Evolutionary conservation across 1,140 invertebrate species (phyloP), one percentile per base, ranked within the genome.

Genomic region (Zaprionus gabonicus): DNA sequence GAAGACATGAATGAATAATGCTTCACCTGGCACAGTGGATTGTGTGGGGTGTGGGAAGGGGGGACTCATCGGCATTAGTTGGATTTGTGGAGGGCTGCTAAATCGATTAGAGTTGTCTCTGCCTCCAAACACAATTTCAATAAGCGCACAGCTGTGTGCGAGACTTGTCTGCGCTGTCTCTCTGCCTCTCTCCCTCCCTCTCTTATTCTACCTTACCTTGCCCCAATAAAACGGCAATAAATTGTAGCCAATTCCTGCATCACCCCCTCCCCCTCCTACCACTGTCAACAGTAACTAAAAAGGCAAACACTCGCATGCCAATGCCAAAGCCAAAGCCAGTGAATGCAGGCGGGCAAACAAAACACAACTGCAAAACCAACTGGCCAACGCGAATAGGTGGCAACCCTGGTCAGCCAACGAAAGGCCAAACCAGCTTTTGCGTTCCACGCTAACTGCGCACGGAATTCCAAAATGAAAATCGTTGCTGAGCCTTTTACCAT

Each of bases 1-100:
- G 53, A 9, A 41, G 67, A 71, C 59, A 71, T 74, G 57, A 81
- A 90, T 88, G 81, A 90, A 90, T 87, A 84, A 87, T 88, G 81
- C 78, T 71, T 44, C 70, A 73, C 71, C 58, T 71, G 73, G 63
- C 63, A 71, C 17, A 41, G 65, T 59, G 27, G 27, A 2, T 23
- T 23, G 23, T 23, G 23, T 23, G 23, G 23, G 23, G 2, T 23
- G 64, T 55, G 27, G 23, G 36, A 25, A 41, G 59, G 38, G n/a
- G 15, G 34, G 10, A 31, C 41, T 55, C 64, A 57, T 34, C 23
- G 27, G 64, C 28, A 64, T 76, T 58, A 63, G 68, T 80, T 74
- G 51, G 64, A 51, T 75, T 76, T 74, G 65, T 65, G 82, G 68
- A 63, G 51, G 63, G 67, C 79, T 72, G 76, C 83, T 90, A 81